Base-by-base conservation (phyloP, 1,140 invertebrate species). In the Saccostrea echinata region DNA sequence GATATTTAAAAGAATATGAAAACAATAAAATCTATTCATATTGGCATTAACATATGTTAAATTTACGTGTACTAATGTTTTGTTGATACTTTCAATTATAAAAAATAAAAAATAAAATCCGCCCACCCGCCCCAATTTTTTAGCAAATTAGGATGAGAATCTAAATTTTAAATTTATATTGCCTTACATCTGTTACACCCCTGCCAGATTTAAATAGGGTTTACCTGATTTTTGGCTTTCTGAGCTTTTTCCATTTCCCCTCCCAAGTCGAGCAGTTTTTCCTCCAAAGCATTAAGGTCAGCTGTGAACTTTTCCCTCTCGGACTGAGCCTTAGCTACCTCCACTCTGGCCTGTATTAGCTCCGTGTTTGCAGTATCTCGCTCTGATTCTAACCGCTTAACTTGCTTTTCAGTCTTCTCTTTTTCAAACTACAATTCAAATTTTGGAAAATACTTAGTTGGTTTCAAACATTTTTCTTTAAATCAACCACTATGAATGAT, bases 231-330 rank as follows among this genome's bases (percentile, higher is more conserved):
- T 68, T 91, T 90, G 35, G 89, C 68, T 81, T 92, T 91, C 13
- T 90, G 86, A 53, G 90, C 55, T 55, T 87, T 88, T 30, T 93
- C 90, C 83, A 92, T 87, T 80, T 93, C 90, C 27, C 90, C 89
- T 68, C 89, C 85, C 12, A 91, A 35, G 33, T 95, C 93, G 1
- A 93, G 93, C 35, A 95, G 92, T 1, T 95, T 88, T 30, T 95
- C 94, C 8, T 93, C 91, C 21, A 92, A 18, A 55, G 52, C 71
- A 13, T 88, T 71, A 51, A 76, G 91, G 13, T 89, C 88, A 30
- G 84, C 87, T 1, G 83, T 80, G 16, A 87, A 61, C 61, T 90
- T 85, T 64, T 91, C 88, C 12, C 86, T 64, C 64, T 89, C 90
- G 21, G 84, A 55, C 88, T 92, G 89, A n/a, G 92, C 76, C 71